A percentile compares a stretch with the other conserved stretches of the same genome.
phyloP scores from a whole-genome alignment of 2,888 invertebrate species.

The Orthonychiurus folsomi region DNA sequence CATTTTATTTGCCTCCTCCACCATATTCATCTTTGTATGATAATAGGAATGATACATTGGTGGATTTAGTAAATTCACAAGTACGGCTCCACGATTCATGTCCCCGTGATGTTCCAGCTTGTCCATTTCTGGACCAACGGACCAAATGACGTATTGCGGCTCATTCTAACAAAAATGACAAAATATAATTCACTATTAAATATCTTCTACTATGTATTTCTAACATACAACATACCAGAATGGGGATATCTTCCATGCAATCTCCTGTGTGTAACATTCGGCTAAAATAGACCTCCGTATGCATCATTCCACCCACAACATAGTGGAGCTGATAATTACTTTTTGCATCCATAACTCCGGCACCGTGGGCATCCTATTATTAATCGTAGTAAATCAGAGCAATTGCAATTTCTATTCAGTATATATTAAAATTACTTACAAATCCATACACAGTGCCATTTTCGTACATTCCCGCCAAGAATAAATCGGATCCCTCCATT shows the following conservation, averaged over 20 bases:
- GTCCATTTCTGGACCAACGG: slow-evolving; percentile 10
- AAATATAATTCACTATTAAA: neutral
- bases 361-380: slow-evolving; percentile 13
- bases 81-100: slow-evolving; percentile 7
- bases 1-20: neutral
- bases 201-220: neutral
- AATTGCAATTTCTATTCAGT: neutral
- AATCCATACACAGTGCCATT: slow-evolving; percentile 9
- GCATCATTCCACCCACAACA: neutral
- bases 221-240: neutral
- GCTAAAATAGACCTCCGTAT: slow-evolving; percentile 6
- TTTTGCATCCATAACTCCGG: slow-evolving; percentile 1
- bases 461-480: slow-evolving; percentile 10
- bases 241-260: slow-evolving; percentile 9
- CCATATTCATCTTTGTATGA: neutral
- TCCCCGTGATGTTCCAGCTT: slow-evolving; percentile 9
- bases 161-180: slow-evolving; percentile 8
- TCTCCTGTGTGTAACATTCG: slow-evolving; percentile 8
- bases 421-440: neutral
- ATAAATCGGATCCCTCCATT: slow-evolving; percentile 12
- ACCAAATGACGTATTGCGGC: slow-evolving; percentile 11
- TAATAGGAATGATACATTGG: slow-evolving; percentile 12
- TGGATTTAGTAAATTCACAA: slow-evolving; percentile 11
- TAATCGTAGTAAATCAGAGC: neutral
- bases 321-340: slow-evolving; percentile 4